phyloP scores from a whole-genome alignment of 2,888 invertebrate species.

The Trisateles emortualis region DNA sequence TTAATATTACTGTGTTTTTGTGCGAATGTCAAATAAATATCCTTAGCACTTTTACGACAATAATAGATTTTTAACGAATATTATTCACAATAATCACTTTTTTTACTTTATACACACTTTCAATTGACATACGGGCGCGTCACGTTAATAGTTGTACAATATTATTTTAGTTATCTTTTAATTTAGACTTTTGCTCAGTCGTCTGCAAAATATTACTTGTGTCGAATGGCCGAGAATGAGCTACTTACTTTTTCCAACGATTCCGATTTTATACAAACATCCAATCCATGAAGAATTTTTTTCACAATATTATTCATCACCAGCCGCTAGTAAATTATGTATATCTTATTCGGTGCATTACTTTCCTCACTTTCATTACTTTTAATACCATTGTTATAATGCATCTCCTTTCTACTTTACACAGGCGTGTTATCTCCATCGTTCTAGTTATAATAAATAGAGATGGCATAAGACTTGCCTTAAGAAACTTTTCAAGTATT shows the following conservation, averaged over 20 bases:
- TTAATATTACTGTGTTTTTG: conserved; percentile 23
- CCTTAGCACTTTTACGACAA: conserved; percentile 53
- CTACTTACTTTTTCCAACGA: not conserved
- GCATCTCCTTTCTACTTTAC: too few relatives aligned
- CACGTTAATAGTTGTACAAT: conserved; percentile 79
- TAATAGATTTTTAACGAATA: conserved; percentile 54
- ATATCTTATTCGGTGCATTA: too few relatives aligned
- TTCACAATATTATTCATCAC: too few relatives aligned
- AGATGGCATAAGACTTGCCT: too few relatives aligned
- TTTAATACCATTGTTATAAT: too few relatives aligned
- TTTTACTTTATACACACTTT: conserved; percentile 79
- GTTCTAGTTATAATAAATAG: too few relatives aligned
- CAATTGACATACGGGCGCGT: conserved; percentile 85
- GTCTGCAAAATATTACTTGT: conserved; percentile 56
- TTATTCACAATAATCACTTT: conserved; percentile 71
- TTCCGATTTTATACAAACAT: too few relatives aligned
- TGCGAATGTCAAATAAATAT: conserved; percentile 38
- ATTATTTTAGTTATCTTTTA: conserved; percentile 68
- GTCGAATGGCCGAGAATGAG: conserved; percentile 27
- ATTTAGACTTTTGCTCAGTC: conserved; percentile 60
- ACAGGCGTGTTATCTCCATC: too few relatives aligned
- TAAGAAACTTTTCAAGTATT: too few relatives aligned
- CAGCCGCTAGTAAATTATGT: too few relatives aligned
- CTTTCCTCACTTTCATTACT: too few relatives aligned
- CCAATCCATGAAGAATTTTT: too few relatives aligned